A percentile compares a stretch with the other conserved stretches of the same genome.
Evolutionary conservation across 2,113 vertebrate genomes (phyloP).

Genomic region (Prietella phreatophila): DNA sequence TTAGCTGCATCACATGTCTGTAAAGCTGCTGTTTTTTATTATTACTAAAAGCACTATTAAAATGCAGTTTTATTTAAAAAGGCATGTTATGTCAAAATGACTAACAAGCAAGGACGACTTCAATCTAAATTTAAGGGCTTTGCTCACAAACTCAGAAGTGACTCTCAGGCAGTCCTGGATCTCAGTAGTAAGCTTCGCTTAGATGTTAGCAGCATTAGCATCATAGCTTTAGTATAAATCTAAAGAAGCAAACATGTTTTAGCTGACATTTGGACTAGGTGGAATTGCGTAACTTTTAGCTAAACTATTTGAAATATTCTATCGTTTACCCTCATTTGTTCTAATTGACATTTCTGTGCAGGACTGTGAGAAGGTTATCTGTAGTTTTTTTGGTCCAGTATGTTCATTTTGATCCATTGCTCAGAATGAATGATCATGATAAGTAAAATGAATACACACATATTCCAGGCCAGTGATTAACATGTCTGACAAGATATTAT

Average conservation of each 20-base stretch:
- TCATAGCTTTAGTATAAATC: not conserved
- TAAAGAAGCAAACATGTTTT: not conserved
- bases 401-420: not conserved
- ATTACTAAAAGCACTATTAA: not conserved
- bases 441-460: constrained; percentile 34
- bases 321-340: not conserved
- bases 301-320: not conserved
- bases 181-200: not conserved
- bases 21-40: no score
- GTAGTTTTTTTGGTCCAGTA: not conserved
- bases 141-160: not conserved
- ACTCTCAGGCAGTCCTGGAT: not conserved
- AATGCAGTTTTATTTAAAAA: not conserved
- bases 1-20: not conserved
- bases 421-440: constrained; percentile 44
- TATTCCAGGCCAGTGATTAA: not conserved
- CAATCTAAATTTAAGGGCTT: not conserved
- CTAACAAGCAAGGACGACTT: not conserved
- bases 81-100: not conserved
- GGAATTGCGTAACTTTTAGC: not conserved
- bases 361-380: not conserved
- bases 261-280: not conserved
- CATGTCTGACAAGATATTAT: constrained; percentile 1
- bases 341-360: constrained; percentile 17
- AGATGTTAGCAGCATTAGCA: not conserved